A percentile compares a stretch with the other conserved stretches of the same genome.
Evolutionary conservation across 2,888 invertebrate genomes (phyloP).

Genomic region (Drosophila testacea): DNA sequence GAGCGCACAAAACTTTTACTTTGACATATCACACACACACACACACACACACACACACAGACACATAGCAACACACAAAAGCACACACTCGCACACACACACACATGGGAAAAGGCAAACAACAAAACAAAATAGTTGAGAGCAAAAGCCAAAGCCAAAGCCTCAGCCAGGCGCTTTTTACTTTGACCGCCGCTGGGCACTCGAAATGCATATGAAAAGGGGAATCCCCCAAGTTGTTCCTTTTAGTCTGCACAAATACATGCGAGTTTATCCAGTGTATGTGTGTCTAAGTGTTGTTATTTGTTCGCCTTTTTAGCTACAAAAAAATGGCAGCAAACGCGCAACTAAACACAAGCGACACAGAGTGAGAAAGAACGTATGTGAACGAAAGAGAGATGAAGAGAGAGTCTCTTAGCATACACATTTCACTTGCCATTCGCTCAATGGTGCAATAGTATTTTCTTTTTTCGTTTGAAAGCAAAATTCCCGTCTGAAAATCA

Average conservation of each 20-base stretch:
- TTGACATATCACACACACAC: constrained; percentile 65
- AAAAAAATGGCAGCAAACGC: constrained; percentile 68
- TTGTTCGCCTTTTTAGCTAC: constrained; percentile 63
- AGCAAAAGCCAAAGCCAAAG: constrained; percentile 53
- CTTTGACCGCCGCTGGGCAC: constrained; percentile 75
- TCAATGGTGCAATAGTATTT: constrained; percentile 53
- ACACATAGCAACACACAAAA: constrained; percentile 9
- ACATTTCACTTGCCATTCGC: constrained; percentile 29
- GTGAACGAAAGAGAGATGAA: background rate
- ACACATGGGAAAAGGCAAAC: background rate
- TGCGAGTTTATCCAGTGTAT: constrained; percentile 19
- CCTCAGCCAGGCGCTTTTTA: constrained; percentile 48
- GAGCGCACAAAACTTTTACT: constrained; percentile 71
- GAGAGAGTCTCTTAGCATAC: constrained; percentile 30
- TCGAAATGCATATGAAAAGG: constrained; percentile 66
- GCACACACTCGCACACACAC: too few species aligned
- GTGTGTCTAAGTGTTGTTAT: constrained; percentile 28
- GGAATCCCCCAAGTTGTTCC: constrained; percentile 37
- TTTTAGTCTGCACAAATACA: constrained; percentile 12
- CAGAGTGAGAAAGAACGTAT: background rate
- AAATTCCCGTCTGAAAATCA: constrained; percentile 59
- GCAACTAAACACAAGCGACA: constrained; percentile 68
- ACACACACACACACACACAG: constrained; percentile 18
- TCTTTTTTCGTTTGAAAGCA: constrained; percentile 63
- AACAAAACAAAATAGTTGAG: constrained; percentile 55